Conservation (phyloP, 2,888 invertebrate species). For the Formica aserva region DNA sequence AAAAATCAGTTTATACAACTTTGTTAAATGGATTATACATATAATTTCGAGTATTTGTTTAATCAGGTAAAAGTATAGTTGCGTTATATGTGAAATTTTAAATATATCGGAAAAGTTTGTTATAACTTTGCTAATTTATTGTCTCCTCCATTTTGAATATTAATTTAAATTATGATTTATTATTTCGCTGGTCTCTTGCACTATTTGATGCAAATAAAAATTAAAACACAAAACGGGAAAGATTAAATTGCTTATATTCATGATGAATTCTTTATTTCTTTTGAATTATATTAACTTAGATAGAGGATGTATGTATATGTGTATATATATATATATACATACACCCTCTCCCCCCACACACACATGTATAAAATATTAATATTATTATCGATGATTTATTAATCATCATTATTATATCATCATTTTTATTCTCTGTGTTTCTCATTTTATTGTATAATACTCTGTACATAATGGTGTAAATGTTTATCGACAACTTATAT, state of each 20-base stretch:
- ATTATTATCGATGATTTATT: conserved; percentile 54
- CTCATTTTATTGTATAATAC: conserved; percentile 76
- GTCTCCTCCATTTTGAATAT: conserved; percentile 11
- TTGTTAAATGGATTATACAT: conserved; percentile 9
- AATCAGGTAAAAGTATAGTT: not conserved
- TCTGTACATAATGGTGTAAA: conserved; percentile 82
- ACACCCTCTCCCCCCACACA: not conserved
- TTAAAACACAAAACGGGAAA: conserved; percentile 12
- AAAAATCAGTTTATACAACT: conserved; percentile 7
- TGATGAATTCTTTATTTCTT: conserved; percentile 20
- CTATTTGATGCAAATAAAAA: conserved; percentile 10
- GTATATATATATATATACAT: not conserved
- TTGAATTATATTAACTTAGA: conserved; percentile 46
- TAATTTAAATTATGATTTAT: conserved; percentile 22
- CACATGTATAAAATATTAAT: conserved; percentile 30
- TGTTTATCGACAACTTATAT: conserved; percentile 78
- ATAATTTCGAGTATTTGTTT: conserved; percentile 34
- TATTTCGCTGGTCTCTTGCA: not conserved
- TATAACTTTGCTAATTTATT: conserved; percentile 8
- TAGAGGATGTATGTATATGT: conserved; percentile 33
- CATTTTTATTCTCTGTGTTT: conserved; percentile 53
- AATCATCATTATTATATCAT: conserved; percentile 47
- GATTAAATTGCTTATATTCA: conserved; percentile 31
- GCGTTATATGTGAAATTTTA: conserved; percentile 6
- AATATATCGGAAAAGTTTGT: not conserved